Base-by-base conservation (phyloP, 2,888 invertebrate genomes). In the Ophion ellenae region DNA sequence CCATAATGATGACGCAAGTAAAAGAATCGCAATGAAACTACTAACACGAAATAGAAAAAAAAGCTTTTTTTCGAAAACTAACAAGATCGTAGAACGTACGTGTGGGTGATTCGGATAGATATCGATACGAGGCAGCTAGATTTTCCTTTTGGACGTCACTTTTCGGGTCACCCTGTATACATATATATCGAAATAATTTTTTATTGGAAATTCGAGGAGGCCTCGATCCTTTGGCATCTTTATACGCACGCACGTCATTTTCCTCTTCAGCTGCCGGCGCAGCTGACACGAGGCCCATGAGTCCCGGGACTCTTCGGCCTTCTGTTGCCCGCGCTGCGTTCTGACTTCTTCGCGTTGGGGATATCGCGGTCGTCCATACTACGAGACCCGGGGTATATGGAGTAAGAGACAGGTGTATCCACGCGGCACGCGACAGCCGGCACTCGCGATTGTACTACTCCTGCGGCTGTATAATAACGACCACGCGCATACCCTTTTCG, bases 401-500 rank as follows among this genome's bases (percentile, higher is more conserved):
- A 88, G 85, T 88, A 87, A 83, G 80, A 84, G 91, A 90, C 92
- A 92, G 91, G 91, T 92, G 92, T 89, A 91, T 40, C 2, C 76
- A 81, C 85, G 85, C 88, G 90, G 90, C 90, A 90, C 88, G 90
- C 91, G 91, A 92, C 91, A 92, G 91, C 90, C 91, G 91, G 92
- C 91, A 87, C 85, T 90, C 91, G 90, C 84, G 74, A 74, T 81
- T 83, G 74, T 81, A 53, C 73, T 73, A 71, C 64, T 24, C 71
- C 78, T 71, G 75, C 77, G 79, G 74, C 28, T 70, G 74, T 70
- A 14, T 53, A 14, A 53, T 17, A 66, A 79, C 63, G 59, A 79
- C 28, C 32, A 17, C 32, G 32, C 17, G 14, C 14, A n/a, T 36
- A 17, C 45, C 24, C 70, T 47, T 11, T 24, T 28, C 17, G 11